A percentile compares a stretch with the other conserved stretches of the same genome.
Conservation (phyloP, 2,888 invertebrate species). For the Hydrotaea diabolus region DNA sequence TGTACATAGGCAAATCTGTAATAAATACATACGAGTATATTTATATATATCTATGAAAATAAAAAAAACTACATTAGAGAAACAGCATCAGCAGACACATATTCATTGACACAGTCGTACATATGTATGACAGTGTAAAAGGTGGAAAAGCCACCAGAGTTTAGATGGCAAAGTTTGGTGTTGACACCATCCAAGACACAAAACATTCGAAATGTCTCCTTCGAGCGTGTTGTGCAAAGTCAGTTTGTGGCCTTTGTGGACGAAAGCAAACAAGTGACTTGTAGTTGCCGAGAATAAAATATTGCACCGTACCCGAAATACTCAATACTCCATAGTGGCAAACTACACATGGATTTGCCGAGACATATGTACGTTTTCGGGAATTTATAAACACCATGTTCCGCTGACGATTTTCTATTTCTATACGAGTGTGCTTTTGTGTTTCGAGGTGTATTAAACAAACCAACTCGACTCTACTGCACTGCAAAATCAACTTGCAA, state of each 20-base stretch:
- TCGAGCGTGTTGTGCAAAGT: background rate
- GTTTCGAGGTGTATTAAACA: background rate
- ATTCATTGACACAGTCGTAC: conserved; percentile 24
- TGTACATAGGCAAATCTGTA: conserved; percentile 17
- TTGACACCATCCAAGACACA: conserved; percentile 60
- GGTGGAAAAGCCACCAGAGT: conserved; percentile 62
- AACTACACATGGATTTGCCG: no score
- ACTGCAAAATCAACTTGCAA: background rate
- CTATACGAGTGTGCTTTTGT: background rate
- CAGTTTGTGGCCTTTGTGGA: conserved; percentile 3
- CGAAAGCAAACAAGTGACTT: background rate
- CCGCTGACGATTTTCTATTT: background rate
- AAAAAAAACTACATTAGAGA: background rate
- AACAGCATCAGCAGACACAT: background rate
- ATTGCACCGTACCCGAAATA: background rate
- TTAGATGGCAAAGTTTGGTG: conserved; percentile 61
- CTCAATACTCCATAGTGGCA: background rate
- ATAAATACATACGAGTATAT: no score
- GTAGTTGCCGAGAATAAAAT: conserved; percentile 28
- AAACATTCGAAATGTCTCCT: conserved; percentile 41
- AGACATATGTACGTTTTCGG: background rate
- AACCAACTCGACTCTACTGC: conserved; percentile 1
- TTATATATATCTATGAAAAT: background rate
- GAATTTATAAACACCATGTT: conserved; percentile 7
- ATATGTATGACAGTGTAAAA: conserved; percentile 59